A percentile compares a stretch with the other conserved stretches of the same genome.
phyloP scores from a whole-genome alignment of 2,113 vertebrate genomes.

The Cryptomyrus ogoouensis region DNA sequence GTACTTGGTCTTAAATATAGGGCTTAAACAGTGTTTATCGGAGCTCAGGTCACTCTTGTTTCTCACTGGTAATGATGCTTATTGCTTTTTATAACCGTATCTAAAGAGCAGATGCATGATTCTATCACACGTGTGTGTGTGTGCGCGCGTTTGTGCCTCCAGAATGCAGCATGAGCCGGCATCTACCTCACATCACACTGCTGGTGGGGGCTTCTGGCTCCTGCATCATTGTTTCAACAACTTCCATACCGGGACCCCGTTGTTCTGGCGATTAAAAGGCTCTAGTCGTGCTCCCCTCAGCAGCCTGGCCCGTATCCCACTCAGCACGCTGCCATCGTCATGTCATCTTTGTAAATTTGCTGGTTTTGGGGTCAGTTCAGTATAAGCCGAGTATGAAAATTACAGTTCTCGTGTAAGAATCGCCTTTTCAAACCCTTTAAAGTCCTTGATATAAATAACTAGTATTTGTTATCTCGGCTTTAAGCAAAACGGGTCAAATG shows the following conservation, averaged over 20 bases:
- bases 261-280: neutral
- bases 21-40: neutral
- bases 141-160: neutral
- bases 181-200: neutral
- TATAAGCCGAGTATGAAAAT: neutral
- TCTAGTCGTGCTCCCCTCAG: neutral
- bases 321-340: neutral
- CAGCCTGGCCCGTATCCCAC: neutral
- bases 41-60: neutral
- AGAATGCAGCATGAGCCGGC: neutral
- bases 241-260: neutral
- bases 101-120: neutral
- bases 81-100: neutral
- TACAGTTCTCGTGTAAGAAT: neutral
- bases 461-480: neutral
- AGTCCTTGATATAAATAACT: neutral
- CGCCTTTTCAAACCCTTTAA: neutral
- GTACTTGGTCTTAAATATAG: neutral
- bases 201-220: neutral
- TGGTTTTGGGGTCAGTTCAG: neutral
- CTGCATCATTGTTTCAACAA: neutral
- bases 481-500: neutral
- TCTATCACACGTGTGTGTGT: neutral
- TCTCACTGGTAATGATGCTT: neutral
- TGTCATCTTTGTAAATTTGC: neutral